Evolutionary conservation across 2,113 vertebrate genomes (phyloP), one percentile per base, ranked within the genome.

Genomic region (Gymnarchus niloticus): DNA sequence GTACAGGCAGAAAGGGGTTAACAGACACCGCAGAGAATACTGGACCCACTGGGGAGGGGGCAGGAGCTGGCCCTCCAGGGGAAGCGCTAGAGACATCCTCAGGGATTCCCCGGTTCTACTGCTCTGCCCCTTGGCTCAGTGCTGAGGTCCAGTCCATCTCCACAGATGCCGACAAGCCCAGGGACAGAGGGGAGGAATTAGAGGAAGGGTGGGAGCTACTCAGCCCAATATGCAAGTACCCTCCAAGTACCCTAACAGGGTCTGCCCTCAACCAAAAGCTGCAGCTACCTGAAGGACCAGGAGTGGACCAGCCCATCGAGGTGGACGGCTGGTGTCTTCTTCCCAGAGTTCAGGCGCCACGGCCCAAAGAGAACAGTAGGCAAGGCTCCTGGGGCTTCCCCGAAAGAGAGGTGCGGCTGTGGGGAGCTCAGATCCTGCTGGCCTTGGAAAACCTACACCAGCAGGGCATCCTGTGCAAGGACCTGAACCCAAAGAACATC

Each of bases 401-500:
- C 0, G 97, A 99, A 86, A 92, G 94, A 14, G 95, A 97, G 88
- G 96, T 96, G 85, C 93, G 91, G 48, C 92, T 96, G 17, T 99
- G 97, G 98, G 97, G 95, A 1, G 97, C 98, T 0, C 96, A 99
- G 94, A 94, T 96, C 21, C 92, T 99, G 37, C 87, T 98, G 91
- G 97, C 97, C 1, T 90, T 99, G 86, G 98, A 99, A 86, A 97
- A 96, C 19, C 95, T 99, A 85, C 98, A 99, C 77, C 93, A 99
- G 87, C 97, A 99, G 89, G 97, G 98, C 28, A 91, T 99, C n/a
- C 83, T 99, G 85, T 99, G 98, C 91, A 94, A 93, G 56, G 98
- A 99, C 87, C 96, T 99, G 87, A 99, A 98, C 88, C 98, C 98
- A n/a, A 95, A 93, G 89, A 99, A 99, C 85, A 89, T 99, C 87